Conservation (phyloP, 2,888 invertebrate genomes). For the Rhaphigaster nebulosa region DNA sequence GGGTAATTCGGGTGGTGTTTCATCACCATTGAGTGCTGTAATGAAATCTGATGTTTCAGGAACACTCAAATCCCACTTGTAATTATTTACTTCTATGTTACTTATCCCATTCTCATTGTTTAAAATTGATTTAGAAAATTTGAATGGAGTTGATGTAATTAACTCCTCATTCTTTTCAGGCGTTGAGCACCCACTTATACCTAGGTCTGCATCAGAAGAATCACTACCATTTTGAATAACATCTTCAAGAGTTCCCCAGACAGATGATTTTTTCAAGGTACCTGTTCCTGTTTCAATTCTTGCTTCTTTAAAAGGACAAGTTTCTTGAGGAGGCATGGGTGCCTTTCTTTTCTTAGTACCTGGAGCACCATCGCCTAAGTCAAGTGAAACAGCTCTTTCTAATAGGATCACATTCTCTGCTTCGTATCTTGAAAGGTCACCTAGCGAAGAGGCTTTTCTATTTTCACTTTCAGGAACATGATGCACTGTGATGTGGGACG, state of each 20-base stretch:
- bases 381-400: conserved; percentile 85
- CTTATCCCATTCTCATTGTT: conserved; percentile 61
- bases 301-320: conserved; percentile 65
- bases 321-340: conserved; percentile 70
- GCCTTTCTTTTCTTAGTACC: conserved; percentile 77
- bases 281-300: conserved; percentile 63
- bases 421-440: conserved; percentile 80
- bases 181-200: conserved; percentile 65
- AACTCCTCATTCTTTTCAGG: conserved; percentile 63
- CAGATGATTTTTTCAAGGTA: conserved; percentile 78
- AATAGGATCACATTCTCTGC: conserved; percentile 66
- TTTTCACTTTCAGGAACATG: conserved; percentile 75
- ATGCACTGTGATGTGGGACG: conserved; percentile 82
- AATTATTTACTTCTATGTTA: conserved; percentile 63
- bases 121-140: conserved; percentile 60
- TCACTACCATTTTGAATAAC: conserved; percentile 69
- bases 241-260: conserved; percentile 83
- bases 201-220: conserved; percentile 64
- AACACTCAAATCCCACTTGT: conserved; percentile 64
- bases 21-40: conserved; percentile 65
- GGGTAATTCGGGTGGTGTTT: conserved; percentile 69
- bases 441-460: conserved; percentile 83
- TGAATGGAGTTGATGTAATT: conserved; percentile 65
- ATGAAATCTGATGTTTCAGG: conserved; percentile 63
- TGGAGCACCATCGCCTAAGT: conserved; percentile 68